Conservation (phyloP, 2,797 vertebrate species). For the Australoheros facetus region DNA sequence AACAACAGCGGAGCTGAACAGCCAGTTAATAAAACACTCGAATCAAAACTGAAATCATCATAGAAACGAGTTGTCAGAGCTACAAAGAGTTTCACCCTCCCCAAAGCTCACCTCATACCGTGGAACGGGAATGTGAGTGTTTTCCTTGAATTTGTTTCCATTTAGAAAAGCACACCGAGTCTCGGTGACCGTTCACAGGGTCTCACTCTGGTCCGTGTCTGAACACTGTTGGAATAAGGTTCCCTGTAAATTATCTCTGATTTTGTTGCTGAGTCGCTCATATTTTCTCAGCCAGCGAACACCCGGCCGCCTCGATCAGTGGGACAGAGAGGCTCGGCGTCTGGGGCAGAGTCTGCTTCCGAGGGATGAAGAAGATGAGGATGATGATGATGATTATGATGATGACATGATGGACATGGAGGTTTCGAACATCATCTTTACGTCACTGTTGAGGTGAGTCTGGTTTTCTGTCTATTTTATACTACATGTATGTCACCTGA, state of each 20-base stretch:
- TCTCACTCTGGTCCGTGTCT: not conserved
- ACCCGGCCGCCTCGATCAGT: conserved; percentile 32
- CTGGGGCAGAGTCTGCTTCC: conserved; percentile 84
- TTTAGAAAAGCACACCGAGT: not conserved
- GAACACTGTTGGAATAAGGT: not conserved
- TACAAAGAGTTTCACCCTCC: no score
- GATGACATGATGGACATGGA: conserved; percentile 86
- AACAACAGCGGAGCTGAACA: not conserved
- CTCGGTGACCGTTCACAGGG: not conserved
- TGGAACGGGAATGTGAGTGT: no score
- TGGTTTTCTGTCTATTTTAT: not conserved
- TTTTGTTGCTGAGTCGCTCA: not conserved
- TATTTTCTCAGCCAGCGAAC: conserved; percentile 6
- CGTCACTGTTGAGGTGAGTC: conserved; percentile 87
- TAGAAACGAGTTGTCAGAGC: no score
- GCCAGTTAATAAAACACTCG: no score
- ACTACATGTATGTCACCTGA: not conserved
- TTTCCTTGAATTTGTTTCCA: no score
- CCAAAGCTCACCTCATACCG: no score
- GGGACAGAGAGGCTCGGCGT: conserved; percentile 80
- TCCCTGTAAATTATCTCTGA: not conserved
- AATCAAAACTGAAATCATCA: no score
- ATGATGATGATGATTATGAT: conserved; percentile 83
- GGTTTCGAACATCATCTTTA: conserved; percentile 81
- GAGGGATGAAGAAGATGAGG: conserved; percentile 80